Percentiles rank a stretch among this genome's conserved stretches.
Evolutionary conservation across 2,113 vertebrate species (phyloP).

Genomic region (Trematocara nigrifrons): DNA sequence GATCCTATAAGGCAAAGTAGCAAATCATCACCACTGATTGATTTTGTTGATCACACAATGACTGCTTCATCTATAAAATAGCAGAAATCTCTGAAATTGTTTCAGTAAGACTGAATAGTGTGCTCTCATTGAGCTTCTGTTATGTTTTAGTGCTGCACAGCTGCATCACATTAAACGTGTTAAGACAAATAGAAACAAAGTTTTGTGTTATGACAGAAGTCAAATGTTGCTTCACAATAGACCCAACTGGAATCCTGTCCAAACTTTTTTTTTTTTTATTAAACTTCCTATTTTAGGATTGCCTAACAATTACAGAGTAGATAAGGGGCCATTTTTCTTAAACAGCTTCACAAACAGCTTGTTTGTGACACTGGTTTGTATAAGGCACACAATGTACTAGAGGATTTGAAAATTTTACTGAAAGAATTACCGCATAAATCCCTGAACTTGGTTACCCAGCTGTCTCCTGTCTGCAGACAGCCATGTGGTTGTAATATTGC

Average conservation of each 20-base stretch:
- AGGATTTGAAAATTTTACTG: neutral
- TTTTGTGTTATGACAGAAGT: neutral
- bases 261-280: neutral
- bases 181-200: neutral
- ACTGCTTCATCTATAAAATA: neutral
- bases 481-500: neutral
- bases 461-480: neutral
- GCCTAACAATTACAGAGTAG: neutral
- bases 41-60: neutral
- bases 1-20: neutral
- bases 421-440: neutral
- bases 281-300: neutral
- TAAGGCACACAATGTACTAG: accelerated
- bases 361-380: accelerated
- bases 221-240: neutral
- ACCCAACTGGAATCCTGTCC: neutral
- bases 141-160: neutral
- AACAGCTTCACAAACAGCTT: neutral
- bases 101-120: neutral
- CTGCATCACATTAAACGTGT: neutral
- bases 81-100: neutral
- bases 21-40: neutral
- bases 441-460: neutral
- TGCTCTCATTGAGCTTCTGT: neutral
- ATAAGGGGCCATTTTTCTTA: neutral